Evolutionary conservation across 1,140 invertebrate genomes (phyloP).

Genomic region (Dreissena rostriformis): DNA sequence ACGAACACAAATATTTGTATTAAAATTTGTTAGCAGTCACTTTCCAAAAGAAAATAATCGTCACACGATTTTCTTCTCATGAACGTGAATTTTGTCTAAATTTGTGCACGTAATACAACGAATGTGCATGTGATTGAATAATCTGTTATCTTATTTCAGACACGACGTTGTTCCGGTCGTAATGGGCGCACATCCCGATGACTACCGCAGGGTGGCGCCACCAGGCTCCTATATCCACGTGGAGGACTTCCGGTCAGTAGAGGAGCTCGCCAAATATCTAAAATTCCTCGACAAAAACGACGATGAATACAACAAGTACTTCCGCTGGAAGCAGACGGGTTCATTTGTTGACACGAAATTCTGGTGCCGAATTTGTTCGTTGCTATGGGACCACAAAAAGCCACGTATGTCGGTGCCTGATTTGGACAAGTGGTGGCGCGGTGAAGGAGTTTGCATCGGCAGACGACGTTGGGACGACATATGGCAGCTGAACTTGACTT

Average conservation of each 20-base stretch:
- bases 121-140: neutral
- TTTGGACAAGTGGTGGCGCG: slow-evolving; percentile 69
- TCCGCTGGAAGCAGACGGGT: slow-evolving; percentile 77
- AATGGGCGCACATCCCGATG: slow-evolving; percentile 82
- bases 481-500: too few species aligned
- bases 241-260: slow-evolving; percentile 94
- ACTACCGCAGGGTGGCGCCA: slow-evolving; percentile 79
- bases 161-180: slow-evolving; percentile 81
- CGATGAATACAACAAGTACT: slow-evolving; percentile 78
- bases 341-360: slow-evolving; percentile 84
- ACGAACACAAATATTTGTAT: too few species aligned
- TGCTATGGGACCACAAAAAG: slow-evolving; percentile 67
- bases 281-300: slow-evolving; percentile 82
- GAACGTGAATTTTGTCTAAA: neutral
- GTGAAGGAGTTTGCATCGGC: slow-evolving; percentile 58
- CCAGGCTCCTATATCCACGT: slow-evolving; percentile 95
- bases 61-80: too few species aligned
- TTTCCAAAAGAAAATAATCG: neutral
- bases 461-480: slow-evolving; percentile 29
- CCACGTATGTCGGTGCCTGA: slow-evolving; percentile 45
- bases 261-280: slow-evolving; percentile 93
- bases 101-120: neutral
- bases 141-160: slow-evolving; percentile 49
- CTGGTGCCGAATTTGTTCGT: slow-evolving; percentile 95
- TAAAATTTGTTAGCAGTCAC: neutral